phyloP scores from a whole-genome alignment of 2,797 vertebrate genomes.

The Ceryle rudis region DNA sequence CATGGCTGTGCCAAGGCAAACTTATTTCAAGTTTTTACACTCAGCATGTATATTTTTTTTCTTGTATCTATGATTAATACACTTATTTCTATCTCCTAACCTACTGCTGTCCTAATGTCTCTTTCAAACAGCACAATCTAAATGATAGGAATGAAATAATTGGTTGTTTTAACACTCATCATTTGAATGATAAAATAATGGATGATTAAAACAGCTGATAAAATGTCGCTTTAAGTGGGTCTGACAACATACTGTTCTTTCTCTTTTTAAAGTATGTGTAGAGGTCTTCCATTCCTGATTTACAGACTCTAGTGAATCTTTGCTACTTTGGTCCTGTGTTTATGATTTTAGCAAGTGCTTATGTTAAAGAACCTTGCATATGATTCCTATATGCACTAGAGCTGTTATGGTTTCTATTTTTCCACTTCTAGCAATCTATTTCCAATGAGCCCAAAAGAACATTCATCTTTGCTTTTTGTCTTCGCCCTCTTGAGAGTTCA shows the following conservation, averaged over 20 bases:
- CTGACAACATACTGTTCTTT: neutral
- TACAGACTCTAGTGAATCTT: neutral
- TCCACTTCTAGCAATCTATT: neutral
- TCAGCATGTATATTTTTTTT: neutral
- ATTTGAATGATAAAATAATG: neutral
- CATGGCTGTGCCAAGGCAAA: neutral
- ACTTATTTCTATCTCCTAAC: neutral
- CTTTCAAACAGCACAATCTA: neutral
- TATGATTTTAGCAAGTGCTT: neutral
- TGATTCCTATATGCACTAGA: neutral
- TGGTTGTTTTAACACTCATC: neutral
- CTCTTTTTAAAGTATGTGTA: fast-evolving
- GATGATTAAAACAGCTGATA: neutral
- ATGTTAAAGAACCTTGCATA: neutral
- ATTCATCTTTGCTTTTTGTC: neutral
- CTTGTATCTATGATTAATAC: neutral
- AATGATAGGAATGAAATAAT: neutral
- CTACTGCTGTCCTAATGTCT: neutral
- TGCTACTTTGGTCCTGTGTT: neutral
- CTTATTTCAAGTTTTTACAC: neutral
- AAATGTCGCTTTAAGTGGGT: neutral
- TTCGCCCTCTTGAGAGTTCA: neutral
- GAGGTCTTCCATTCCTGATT: neutral
- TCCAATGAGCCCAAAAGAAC: neutral
- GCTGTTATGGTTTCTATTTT: neutral